Evolutionary conservation across 2,113 vertebrate genomes (phyloP).

Genomic region (Anas platyrhynchos): DNA sequence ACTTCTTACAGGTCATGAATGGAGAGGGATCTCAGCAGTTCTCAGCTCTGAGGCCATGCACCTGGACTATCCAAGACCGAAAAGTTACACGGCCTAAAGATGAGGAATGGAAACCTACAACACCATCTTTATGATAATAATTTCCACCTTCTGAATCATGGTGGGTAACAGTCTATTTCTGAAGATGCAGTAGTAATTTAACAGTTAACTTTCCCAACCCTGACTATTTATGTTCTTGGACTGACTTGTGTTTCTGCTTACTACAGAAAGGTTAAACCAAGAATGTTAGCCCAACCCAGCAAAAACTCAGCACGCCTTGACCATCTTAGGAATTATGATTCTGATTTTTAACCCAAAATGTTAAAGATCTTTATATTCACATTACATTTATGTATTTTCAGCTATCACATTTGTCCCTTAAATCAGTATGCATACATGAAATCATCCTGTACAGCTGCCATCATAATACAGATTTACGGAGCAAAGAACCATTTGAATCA

Average conservation of each 20-base stretch:
- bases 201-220: neutral
- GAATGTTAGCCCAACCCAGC: neutral
- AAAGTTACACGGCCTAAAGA: neutral
- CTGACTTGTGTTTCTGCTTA: neutral
- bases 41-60: no score
- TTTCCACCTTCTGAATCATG: neutral
- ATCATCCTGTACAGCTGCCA: neutral
- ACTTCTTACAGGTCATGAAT: neutral
- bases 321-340: neutral
- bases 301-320: neutral
- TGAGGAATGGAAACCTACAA: neutral
- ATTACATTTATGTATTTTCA: neutral
- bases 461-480: neutral
- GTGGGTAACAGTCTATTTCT: neutral
- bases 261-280: neutral
- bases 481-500: neutral
- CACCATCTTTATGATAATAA: neutral
- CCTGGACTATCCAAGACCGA: neutral
- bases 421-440: neutral
- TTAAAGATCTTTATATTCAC: neutral
- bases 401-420: neutral
- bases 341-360: neutral
- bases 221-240: neutral
- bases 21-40: neutral
- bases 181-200: neutral